Evolutionary conservation across 2,113 vertebrate species (phyloP).

Genomic region (Nothobranchius kuhntae): DNA sequence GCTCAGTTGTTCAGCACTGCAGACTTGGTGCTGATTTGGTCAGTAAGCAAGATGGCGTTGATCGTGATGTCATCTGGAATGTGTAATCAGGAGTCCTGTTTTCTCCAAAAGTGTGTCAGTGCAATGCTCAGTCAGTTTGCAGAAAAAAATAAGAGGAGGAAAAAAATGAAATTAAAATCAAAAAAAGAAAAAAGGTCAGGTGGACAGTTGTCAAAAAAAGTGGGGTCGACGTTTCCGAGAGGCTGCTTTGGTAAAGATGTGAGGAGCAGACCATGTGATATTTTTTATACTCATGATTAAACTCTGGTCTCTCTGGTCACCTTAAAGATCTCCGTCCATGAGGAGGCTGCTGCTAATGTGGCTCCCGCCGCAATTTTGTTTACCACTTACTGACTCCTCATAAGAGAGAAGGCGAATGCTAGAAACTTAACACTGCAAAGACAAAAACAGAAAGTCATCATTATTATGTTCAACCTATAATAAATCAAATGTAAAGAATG

Average conservation of each 20-base stretch:
- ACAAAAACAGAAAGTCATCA: slow-evolving; percentile 72
- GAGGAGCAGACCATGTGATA: slow-evolving; percentile 74
- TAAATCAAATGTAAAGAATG: slow-evolving; percentile 21
- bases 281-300: slow-evolving; percentile 61
- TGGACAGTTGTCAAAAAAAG: slow-evolving; percentile 57
- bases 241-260: slow-evolving; percentile 83
- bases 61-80: slow-evolving; percentile 75
- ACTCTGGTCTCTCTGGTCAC: slow-evolving; percentile 72
- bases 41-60: slow-evolving; percentile 59
- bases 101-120: slow-evolving; percentile 73
- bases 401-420: slow-evolving; percentile 78
- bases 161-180: neutral
- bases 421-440: slow-evolving; percentile 86
- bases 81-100: slow-evolving; percentile 72
- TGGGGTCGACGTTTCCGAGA: slow-evolving; percentile 74
- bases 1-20: slow-evolving; percentile 65
- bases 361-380: slow-evolving; percentile 75
- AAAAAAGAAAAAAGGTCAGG: slow-evolving; percentile 24
- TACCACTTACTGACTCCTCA: slow-evolving; percentile 77
- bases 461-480: slow-evolving; percentile 34
- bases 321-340: slow-evolving; percentile 70
- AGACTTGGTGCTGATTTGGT: slow-evolving; percentile 53
- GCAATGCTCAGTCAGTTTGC: slow-evolving; percentile 74
- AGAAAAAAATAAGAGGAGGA: slow-evolving; percentile 38
- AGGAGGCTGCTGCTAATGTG: slow-evolving; percentile 64